Percentiles rank a stretch among this genome's conserved stretches.
phyloP scores from a whole-genome alignment of 2,797 vertebrate genomes.

The Neosilurus mollespiculum region DNA sequence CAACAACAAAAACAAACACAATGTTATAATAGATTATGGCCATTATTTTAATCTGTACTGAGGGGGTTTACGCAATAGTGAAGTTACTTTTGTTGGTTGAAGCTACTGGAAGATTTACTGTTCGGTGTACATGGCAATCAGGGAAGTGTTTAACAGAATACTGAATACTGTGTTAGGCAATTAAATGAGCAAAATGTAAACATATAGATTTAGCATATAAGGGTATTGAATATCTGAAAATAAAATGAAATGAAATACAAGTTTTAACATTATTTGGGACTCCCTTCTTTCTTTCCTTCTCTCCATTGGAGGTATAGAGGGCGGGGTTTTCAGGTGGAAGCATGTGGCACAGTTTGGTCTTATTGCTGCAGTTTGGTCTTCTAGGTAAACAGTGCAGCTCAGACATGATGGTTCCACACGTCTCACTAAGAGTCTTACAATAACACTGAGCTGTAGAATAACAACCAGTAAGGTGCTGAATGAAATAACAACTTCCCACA shows the following conservation, averaged over 20 bases:
- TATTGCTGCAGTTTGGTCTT: constrained; percentile 51
- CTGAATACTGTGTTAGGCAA: background rate
- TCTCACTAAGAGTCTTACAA: constrained; percentile 32
- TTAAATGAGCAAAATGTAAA: background rate
- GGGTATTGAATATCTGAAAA: too few relatives aligned
- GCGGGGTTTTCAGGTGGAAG: constrained; percentile 30
- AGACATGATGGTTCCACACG: constrained; percentile 35
- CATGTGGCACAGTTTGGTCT: constrained; percentile 51
- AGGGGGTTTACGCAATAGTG: background rate
- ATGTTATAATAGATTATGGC: background rate
- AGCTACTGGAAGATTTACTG: background rate
- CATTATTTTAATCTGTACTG: background rate
- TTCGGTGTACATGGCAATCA: background rate
- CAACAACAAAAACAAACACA: background rate
- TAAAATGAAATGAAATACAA: too few relatives aligned
- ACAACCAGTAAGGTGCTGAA: constrained; percentile 21
- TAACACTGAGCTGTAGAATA: constrained; percentile 34
- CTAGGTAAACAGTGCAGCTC: constrained; percentile 48
- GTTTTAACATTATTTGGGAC: background rate
- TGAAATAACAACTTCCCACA: constrained; percentile 24
- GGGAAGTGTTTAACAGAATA: background rate
- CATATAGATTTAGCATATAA: background rate
- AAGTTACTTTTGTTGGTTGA: background rate
- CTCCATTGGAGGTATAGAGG: constrained; percentile 34
- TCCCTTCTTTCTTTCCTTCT: background rate